Conservation (phyloP, 1,140 invertebrate genomes). For the Lamellibrachia luymesi region DNA sequence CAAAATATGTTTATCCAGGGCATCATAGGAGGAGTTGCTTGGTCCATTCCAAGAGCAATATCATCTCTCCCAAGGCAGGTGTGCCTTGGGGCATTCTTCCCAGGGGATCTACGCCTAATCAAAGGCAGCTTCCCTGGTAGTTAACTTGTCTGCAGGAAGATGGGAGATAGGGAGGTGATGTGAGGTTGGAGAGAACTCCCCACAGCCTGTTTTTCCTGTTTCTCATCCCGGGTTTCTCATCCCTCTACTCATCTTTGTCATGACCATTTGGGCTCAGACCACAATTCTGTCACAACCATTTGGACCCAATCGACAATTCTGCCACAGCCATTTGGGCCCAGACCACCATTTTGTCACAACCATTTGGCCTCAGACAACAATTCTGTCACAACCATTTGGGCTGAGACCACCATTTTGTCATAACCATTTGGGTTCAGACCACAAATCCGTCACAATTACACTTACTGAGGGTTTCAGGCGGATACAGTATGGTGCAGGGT, state of each 20-base stretch:
- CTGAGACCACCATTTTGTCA: too few relatives aligned
- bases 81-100: not conserved
- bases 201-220: not conserved
- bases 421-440: too few relatives aligned
- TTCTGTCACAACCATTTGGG: too few relatives aligned
- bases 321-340: too few relatives aligned
- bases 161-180: not conserved
- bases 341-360: too few relatives aligned
- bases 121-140: not conserved
- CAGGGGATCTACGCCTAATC: not conserved
- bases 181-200: not conserved
- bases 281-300: too few relatives aligned
- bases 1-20: not conserved
- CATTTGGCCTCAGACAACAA: too few relatives aligned
- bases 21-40: not conserved
- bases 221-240: not conserved
- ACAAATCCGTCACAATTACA: too few relatives aligned
- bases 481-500: too few relatives aligned
- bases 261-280: too few relatives aligned
- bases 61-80: not conserved
- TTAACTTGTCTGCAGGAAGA: not conserved
- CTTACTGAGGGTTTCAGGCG: too few relatives aligned
- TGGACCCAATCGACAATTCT: too few relatives aligned
- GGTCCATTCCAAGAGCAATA: not conserved
- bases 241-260: not conserved